Base-by-base conservation (phyloP, 1,140 invertebrate genomes). In the Lepidurus packardi region DNA sequence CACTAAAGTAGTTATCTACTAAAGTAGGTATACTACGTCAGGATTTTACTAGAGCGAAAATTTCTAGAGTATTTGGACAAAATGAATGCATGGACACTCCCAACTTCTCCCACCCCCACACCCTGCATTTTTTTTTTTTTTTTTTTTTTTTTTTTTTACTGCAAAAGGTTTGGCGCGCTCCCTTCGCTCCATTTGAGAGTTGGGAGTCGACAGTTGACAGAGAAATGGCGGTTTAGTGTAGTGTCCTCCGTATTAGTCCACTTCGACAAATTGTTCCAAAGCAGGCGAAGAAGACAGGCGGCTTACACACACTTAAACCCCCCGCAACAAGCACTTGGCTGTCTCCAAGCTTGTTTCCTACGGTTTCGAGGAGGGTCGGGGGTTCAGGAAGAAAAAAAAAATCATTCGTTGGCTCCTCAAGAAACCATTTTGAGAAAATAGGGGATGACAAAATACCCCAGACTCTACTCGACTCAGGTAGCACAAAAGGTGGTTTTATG, bases 251-350 rank as follows among this genome's bases (percentile, higher is more conserved):
- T 34, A 34, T 34, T 34, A 34, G 34, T 34, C 34, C 34, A 34
- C 34, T 34, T 34, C 3, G 53, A 65, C 53, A 65, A 65, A 65
- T 65, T 65, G 53, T 7, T 65, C 21, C 53, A 5, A 65, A 65
- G 53, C 53, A 13, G 53, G 16, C 16, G 53, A 65, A 21, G 53
- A 16, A 34, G 34, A 65, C 53, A 21, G 53, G 53, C 53, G 53
- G 53, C 53, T 65, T 65, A 65, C 53, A 65, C 53, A 65, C 21
- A 65, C 53, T 65, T 65, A 65, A 65, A 65, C 53, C 53, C 53
- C 34, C 8, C 21, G 21, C 53, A 65, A 65, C 53, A 16, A 65
- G 53, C 53, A 65, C 53, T 65, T 65, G 53, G 53, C 53, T 65
- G 53, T 21, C 53, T 65, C 53, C 53, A 13, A 21, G n/a, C 53